Percentiles rank a stretch among this genome's conserved stretches.
Evolutionary conservation across 2,888 invertebrate species (phyloP).

Genomic region (Drosophila atroscutellata): DNA sequence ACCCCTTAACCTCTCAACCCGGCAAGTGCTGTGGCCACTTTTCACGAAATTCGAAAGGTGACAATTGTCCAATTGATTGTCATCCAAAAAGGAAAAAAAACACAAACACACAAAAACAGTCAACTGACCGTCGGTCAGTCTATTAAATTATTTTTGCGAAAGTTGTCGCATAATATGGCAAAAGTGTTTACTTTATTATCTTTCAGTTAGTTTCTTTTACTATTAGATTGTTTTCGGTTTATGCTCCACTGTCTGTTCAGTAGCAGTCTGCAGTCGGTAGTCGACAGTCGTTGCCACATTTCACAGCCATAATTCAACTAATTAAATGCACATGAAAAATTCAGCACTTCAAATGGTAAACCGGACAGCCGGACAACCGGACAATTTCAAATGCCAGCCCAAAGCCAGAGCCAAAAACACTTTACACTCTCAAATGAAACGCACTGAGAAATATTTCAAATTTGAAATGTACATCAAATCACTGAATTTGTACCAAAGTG

Average conservation of each 20-base stretch:
- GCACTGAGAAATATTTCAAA: slow-evolving; percentile 71
- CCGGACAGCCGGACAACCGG: slow-evolving; percentile 45
- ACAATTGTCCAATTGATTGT: slow-evolving; percentile 62
- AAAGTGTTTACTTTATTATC: slow-evolving; percentile 73
- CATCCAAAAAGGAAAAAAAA: slow-evolving; percentile 19
- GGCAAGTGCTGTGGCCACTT: slow-evolving; percentile 30
- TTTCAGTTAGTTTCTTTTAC: slow-evolving; percentile 69
- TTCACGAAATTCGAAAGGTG: slow-evolving; percentile 57
- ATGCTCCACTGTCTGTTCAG: slow-evolving; percentile 43
- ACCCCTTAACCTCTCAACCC: slow-evolving; percentile 3
- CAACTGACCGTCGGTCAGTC: slow-evolving; percentile 44
- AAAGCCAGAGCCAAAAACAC: slow-evolving; percentile 49
- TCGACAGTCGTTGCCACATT: slow-evolving; percentile 65
- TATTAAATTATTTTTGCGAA: slow-evolving; percentile 72
- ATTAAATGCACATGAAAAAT: slow-evolving; percentile 82
- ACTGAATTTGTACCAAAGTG: slow-evolving; percentile 53
- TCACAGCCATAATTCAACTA: slow-evolving; percentile 80
- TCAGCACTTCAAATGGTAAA: slow-evolving; percentile 79
- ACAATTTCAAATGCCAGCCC: slow-evolving; percentile 50
- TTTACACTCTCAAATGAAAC: slow-evolving; percentile 48
- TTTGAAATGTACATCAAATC: slow-evolving; percentile 59
- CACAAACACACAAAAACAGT: slow-evolving; percentile 2
- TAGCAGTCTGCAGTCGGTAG: slow-evolving; percentile 1
- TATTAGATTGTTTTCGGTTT: slow-evolving; percentile 70
- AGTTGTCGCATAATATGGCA: slow-evolving; percentile 81